These are phyloP conservation scores for Falco cherrug DNA, from an alignment of 2,797 vertebrate species.

Conservation along the genomic window DNA sequence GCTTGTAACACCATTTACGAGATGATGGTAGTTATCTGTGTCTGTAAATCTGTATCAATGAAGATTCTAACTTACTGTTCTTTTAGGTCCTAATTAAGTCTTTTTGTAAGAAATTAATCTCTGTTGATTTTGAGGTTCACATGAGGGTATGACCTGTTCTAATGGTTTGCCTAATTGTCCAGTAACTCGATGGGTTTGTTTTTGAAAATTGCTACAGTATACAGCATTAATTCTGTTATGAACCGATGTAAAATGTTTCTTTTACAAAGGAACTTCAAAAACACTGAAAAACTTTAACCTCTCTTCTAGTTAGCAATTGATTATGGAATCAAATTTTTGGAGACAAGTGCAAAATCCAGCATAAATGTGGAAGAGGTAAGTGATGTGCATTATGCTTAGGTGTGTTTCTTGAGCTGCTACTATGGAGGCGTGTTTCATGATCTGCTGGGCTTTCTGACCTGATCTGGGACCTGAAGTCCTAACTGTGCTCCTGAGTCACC, in stretches of 20 bases:
- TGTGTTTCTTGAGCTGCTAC: not conserved
- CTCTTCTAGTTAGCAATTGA: slow-evolving; percentile 92
- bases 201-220: not conserved
- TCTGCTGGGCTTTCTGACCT: not conserved
- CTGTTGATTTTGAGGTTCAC: not conserved
- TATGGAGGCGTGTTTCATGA: not conserved
- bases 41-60: not conserved
- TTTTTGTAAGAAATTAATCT: not conserved
- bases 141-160: not conserved
- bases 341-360: slow-evolving; percentile 97
- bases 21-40: not conserved
- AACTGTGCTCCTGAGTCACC: not conserved
- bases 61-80: not conserved
- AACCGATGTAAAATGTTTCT: not conserved
- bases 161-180: not conserved
- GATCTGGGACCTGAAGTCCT: not conserved
- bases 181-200: not conserved
- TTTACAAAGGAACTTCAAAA: not conserved
- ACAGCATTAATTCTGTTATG: not conserved
- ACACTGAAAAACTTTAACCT: not conserved
- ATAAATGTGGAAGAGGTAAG: slow-evolving; percentile 97
- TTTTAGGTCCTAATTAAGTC: not conserved
- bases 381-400: not conserved
- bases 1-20: not conserved
- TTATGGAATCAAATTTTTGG: slow-evolving; percentile 97